Evolutionary conservation across 2,113 vertebrate species (phyloP).

Genomic region (Neodon shergylaensis): DNA sequence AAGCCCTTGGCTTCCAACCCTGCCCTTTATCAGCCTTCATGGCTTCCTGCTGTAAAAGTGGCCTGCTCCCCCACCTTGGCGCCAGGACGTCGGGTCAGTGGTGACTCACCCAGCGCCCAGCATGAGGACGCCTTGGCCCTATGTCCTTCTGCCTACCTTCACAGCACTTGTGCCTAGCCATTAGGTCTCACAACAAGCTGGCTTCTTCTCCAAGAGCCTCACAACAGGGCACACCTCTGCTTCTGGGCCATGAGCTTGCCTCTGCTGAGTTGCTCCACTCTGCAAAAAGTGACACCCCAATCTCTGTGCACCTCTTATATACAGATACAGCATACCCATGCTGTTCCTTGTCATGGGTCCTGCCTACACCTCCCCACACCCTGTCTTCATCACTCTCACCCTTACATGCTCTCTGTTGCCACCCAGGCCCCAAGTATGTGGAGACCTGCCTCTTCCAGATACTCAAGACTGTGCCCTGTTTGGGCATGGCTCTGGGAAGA

Average conservation of each 20-base stretch:
- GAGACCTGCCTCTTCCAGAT: not conserved
- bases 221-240: not conserved
- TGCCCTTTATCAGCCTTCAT: slow-evolving; percentile 9
- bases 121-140: not conserved
- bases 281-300: too few species aligned
- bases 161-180: not conserved
- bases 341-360: not conserved
- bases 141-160: not conserved
- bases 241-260: not conserved
- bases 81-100: not conserved
- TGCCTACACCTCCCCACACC: not conserved
- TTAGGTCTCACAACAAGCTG: not conserved
- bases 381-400: not conserved
- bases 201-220: not conserved
- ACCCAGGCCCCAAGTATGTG: rapidly evolving
- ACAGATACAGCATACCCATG: not conserved
- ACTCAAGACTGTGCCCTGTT: not conserved
- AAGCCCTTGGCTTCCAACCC: not conserved
- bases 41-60: slow-evolving; percentile 17
- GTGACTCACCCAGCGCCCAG: slow-evolving; percentile 1
- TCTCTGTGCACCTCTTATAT: not conserved
- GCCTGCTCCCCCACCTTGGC: slow-evolving; percentile 30
- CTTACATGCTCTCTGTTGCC: not conserved
- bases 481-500: not conserved
- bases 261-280: not conserved